Percentiles rank a stretch among this genome's conserved stretches.
These are phyloP conservation scores for Anas flavirostris DNA, from an alignment of 2,797 vertebrate species.

Conservation along the genomic window DNA sequence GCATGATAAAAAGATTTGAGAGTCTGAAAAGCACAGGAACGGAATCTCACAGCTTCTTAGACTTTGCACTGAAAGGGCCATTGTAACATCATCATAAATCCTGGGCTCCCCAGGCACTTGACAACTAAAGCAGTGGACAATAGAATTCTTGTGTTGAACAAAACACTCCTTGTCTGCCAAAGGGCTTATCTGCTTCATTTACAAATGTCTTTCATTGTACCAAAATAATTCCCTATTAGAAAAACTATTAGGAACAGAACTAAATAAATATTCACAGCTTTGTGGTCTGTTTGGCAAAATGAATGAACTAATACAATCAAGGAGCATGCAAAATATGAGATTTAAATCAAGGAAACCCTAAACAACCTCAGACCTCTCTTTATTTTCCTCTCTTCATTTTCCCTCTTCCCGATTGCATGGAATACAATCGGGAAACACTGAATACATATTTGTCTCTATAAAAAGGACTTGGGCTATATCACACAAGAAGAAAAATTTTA, in stretches of 20 bases:
- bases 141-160: conserved; percentile 90
- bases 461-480: neutral
- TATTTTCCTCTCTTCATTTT: neutral
- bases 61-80: conserved; percentile 84
- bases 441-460: neutral
- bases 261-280: conserved; percentile 85
- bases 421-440: neutral
- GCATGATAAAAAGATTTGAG: conserved; percentile 87
- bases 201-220: conserved; percentile 90
- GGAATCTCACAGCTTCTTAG: conserved; percentile 86
- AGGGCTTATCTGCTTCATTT: conserved; percentile 87
- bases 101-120: conserved; percentile 87
- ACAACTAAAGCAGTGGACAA: conserved; percentile 87
- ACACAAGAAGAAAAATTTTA: neutral
- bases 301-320: conserved; percentile 72
- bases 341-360: neutral
- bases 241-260: conserved; percentile 80
- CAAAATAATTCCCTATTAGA: conserved; percentile 84
- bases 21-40: conserved; percentile 86
- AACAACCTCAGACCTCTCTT: neutral
- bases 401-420: neutral
- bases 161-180: conserved; percentile 86
- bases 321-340: conserved; percentile 32
- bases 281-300: conserved; percentile 73
- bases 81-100: conserved; percentile 89